Percentiles rank a stretch among this genome's conserved stretches.
phyloP scores from a whole-genome alignment of 2,888 invertebrate species.

The Oscheius sp. region DNA sequence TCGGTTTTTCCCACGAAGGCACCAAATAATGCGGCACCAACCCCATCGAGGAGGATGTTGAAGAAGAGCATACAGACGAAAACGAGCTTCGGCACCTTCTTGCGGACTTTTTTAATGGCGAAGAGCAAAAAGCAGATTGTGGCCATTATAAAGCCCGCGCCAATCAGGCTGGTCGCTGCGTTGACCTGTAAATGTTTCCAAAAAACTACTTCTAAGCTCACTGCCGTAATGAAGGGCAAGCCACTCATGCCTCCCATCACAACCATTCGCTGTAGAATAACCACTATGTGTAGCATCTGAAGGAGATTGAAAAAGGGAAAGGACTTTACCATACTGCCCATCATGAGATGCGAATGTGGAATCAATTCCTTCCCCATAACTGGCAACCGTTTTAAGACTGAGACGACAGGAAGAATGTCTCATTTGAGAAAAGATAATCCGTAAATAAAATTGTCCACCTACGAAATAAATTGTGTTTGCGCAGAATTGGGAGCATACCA shows the following conservation, averaged over 20 bases:
- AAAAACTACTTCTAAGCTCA: too few species aligned
- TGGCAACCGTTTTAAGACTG: too few species aligned
- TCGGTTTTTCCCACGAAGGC: neutral
- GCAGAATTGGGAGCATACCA: neutral
- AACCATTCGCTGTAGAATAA: conserved; percentile 6
- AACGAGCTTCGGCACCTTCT: conserved; percentile 6
- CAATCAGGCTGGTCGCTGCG: neutral
- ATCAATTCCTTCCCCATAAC: neutral
- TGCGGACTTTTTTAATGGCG: neutral
- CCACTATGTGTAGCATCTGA: neutral
- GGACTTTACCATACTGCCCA: conserved; percentile 2
- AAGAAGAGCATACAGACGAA: conserved; percentile 8
- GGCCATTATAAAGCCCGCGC: neutral
- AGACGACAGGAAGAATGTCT: neutral
- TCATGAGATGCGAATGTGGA: neutral
- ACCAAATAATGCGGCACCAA: neutral
- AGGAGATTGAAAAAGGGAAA: neutral
- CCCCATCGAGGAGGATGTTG: neutral
- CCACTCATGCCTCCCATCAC: neutral
- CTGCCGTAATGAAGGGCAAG: neutral
- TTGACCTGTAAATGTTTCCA: neutral
- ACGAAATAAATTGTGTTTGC: too few species aligned
- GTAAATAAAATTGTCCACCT: too few species aligned
- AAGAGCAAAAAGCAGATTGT: neutral
- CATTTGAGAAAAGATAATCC: too few species aligned